A percentile compares a stretch with the other conserved stretches of the same genome.
phyloP scores from a whole-genome alignment of 1,140 invertebrate species.

The Hyles euphorbiae region DNA sequence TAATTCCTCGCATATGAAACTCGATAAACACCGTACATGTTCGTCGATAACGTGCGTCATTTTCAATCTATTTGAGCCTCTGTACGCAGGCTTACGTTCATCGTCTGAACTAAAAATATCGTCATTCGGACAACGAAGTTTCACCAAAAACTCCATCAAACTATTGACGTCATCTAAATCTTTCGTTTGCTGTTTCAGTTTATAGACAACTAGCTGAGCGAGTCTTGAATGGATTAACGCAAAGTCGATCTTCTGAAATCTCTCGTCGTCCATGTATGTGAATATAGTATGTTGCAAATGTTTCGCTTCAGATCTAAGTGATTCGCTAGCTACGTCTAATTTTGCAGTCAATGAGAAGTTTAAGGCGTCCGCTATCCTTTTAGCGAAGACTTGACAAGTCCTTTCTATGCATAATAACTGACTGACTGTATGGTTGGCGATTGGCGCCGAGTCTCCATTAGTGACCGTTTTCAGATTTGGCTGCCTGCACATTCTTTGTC shows the following conservation, averaged over 20 bases:
- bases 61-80: constrained; percentile 34
- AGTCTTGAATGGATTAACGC: constrained; percentile 78
- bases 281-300: constrained; percentile 80
- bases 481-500: constrained; percentile 56
- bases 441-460: constrained; percentile 45
- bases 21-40: constrained; percentile 64
- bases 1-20: constrained; percentile 64
- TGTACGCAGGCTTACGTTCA: constrained; percentile 41
- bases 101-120: constrained; percentile 70
- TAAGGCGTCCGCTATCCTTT: constrained; percentile 76
- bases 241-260: constrained; percentile 78
- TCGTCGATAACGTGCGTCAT: constrained; percentile 44
- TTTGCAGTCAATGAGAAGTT: constrained; percentile 59
- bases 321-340: constrained; percentile 59
- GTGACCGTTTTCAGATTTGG: constrained; percentile 32
- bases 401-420: constrained; percentile 80
- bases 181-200: constrained; percentile 51
- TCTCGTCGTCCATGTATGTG: constrained; percentile 80
- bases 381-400: constrained; percentile 81
- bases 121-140: constrained; percentile 62
- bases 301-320: constrained; percentile 78
- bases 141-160: constrained; percentile 51
- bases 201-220: constrained; percentile 77
- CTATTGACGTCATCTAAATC: constrained; percentile 56
- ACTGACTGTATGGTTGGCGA: constrained; percentile 62